Percentiles rank a stretch among this genome's conserved stretches.
Conservation (phyloP, 2,797 vertebrate species). For the Ctenosaura bakeri region DNA sequence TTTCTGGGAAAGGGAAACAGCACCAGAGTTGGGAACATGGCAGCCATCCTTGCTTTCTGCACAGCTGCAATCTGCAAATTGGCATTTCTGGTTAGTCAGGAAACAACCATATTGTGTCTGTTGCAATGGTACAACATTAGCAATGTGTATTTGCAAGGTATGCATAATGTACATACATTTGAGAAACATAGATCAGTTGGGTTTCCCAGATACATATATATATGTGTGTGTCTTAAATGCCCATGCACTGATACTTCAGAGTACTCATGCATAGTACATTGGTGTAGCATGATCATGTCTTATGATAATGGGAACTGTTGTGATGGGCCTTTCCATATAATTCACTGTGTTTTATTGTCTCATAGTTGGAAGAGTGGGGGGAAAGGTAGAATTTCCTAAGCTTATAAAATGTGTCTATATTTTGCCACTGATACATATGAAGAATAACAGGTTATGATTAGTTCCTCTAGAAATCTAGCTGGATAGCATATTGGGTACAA, state of each 20-base stretch:
- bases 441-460: conserved; percentile 43
- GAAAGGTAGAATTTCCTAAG: conserved; percentile 58
- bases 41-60: too few relatives aligned
- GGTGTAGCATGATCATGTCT: neutral
- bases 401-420: conserved; percentile 1
- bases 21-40: too few relatives aligned
- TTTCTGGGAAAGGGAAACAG: too few relatives aligned
- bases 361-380: conserved; percentile 11
- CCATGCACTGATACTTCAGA: neutral
- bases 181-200: neutral
- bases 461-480: conserved; percentile 59
- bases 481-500: conserved; percentile 15
- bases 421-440: conserved; percentile 43
- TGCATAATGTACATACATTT: neutral
- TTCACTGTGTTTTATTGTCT: conserved; percentile 35
- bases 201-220: neutral
- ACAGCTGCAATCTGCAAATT: too few relatives aligned
- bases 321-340: conserved; percentile 33
- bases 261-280: neutral
- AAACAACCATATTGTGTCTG: too few relatives aligned
- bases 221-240: neutral
- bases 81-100: too few relatives aligned
- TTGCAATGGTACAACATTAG: too few relatives aligned
- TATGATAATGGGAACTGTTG: conserved; percentile 35
- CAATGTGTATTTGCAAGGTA: neutral